Base-by-base conservation (phyloP, 2,113 vertebrate genomes). In the Colistium nudipinnis region DNA sequence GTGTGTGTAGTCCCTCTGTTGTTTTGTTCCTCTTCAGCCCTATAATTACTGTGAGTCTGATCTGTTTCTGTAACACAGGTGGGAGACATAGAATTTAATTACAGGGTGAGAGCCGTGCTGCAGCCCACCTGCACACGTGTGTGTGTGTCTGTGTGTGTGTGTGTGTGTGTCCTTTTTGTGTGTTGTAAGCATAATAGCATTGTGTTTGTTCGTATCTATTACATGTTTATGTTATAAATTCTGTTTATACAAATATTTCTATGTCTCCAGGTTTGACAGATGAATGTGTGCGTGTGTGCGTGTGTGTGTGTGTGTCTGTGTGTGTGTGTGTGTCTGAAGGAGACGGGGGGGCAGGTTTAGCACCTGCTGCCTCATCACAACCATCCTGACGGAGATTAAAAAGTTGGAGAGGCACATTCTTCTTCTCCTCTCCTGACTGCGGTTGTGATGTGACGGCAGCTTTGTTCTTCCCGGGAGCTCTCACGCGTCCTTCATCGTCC, bases 41-140 rank as follows among this genome's bases (percentile, higher is more conserved):
- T 88, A 67, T 87, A 81, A 88, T 86, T 85, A 84, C 70, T 64
- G 77, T 0, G 20, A 82, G 65, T 76, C 78, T 78, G 81, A 86
- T 84, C 60, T 76, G 77, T 55, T 62, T 78, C 71, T 77, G 81
- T 79, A 77, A 70, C 79, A 68, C 87, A 86, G 87, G 84, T 86
- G 84, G 84, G 83, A 81, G 79, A 87, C 74, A n/a, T n/a, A 70
- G 56, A 76, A 82, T 86, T 82, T 86, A 86, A 88, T 88, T 83
- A 86, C 80, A 84, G 74, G 74, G 52, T 68, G 74, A 63, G 65
- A 82, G 44, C 45, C 17, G 6, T 24, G 70, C 70, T 67, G 35
- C 66, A 64, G 71, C 71, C 74, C 81, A 82, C 84, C 77, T 85
- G 76, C 6, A 20, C 64, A 36, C 14, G 24, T 62, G 74, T 45